Evolutionary conservation across 2,888 invertebrate genomes (phyloP).

Genomic region (Horisme vitalbata): DNA sequence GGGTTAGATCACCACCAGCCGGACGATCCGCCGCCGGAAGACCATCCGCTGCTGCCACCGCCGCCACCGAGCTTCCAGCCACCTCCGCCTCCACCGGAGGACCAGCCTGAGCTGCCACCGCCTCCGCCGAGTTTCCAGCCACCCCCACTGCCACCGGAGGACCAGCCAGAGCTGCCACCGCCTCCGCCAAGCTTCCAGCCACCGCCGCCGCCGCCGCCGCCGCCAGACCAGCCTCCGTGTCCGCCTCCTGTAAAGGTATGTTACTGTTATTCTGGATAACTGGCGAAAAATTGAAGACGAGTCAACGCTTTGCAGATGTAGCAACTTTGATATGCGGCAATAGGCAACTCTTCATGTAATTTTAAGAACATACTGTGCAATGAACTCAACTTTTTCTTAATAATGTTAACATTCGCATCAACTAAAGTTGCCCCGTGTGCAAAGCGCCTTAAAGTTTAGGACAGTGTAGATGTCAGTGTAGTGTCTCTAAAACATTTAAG

Average conservation of each 20-base stretch:
- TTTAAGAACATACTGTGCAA: too few species aligned
- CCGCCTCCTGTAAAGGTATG: constrained; percentile 34
- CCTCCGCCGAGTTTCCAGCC: constrained; percentile 52
- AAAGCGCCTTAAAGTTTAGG: too few species aligned
- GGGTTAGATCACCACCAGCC: constrained; percentile 65
- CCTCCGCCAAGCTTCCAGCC: constrained; percentile 49
- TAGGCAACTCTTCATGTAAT: too few species aligned
- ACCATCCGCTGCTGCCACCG: constrained; percentile 48
- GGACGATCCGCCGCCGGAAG: constrained; percentile 42
- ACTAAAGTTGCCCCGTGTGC: too few species aligned
- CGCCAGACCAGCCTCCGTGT: constrained; percentile 44
- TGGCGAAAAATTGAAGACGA: background rate
- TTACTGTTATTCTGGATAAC: background rate
- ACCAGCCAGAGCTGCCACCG: constrained; percentile 33
- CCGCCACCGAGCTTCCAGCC: constrained; percentile 41
- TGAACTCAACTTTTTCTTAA: too few species aligned
- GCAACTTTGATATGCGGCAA: background rate
- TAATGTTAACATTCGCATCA: too few species aligned
- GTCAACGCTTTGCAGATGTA: background rate
- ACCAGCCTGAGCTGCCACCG: constrained; percentile 33
- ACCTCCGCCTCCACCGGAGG: constrained; percentile 37
- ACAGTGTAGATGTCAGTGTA: too few species aligned
- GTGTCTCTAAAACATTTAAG: too few species aligned
- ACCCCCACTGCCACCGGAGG: constrained; percentile 38
- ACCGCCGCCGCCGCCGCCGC: constrained; percentile 43